Percentiles rank a stretch among this genome's conserved stretches.
Evolutionary conservation across 2,888 invertebrate species (phyloP).

Genomic region (Galerucella pusilla): DNA sequence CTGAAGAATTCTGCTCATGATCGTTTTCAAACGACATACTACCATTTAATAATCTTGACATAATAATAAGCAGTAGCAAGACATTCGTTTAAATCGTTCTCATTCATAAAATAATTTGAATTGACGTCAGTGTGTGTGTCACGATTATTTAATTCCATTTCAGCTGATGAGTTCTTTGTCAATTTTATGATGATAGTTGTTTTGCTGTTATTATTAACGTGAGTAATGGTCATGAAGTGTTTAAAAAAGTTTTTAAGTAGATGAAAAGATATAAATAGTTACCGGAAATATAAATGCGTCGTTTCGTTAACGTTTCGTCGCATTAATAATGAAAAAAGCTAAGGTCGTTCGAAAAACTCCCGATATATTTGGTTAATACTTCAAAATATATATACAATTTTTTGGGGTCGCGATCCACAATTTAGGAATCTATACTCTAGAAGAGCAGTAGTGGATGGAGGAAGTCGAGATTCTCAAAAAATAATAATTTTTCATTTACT

Average conservation of each 20-base stretch:
- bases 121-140: conserved; percentile 30
- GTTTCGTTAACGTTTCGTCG: not conserved
- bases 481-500: too few relatives aligned
- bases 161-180: conserved; percentile 25
- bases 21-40: not conserved
- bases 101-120: conserved; percentile 33
- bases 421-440: too few relatives aligned
- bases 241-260: not conserved
- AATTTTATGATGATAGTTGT: conserved; percentile 2
- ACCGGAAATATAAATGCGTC: not conserved
- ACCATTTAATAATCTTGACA: conserved; percentile 25
- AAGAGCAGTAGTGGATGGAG: too few relatives aligned
- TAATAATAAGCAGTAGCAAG: conserved; percentile 20
- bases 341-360: too few relatives aligned
- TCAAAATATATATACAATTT: too few relatives aligned
- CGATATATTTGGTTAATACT: too few relatives aligned
- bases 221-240: not conserved
- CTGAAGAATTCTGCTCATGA: not conserved
- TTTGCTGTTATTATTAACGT: conserved; percentile 5
- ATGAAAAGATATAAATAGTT: not conserved
- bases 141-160: conserved; percentile 30
- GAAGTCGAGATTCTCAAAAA: too few relatives aligned
- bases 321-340: not conserved
- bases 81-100: conserved; percentile 16
- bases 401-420: too few relatives aligned